phyloP scores from a whole-genome alignment of 1,140 invertebrate genomes.

The Halictus rubicundus region DNA sequence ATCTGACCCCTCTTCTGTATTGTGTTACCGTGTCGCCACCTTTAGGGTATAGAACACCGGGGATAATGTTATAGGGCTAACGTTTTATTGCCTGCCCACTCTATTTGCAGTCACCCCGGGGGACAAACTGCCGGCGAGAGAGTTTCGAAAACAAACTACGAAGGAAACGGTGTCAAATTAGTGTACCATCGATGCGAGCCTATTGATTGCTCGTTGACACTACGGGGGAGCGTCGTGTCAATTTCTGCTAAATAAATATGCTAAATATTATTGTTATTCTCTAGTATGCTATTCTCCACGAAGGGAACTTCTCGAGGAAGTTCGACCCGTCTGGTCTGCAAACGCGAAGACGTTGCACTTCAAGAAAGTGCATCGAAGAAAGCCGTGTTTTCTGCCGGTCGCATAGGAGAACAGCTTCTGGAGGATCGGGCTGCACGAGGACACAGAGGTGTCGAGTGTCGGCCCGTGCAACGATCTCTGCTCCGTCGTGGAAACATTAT shows the following conservation, averaged over 20 bases:
- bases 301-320: no score
- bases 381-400: no score
- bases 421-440: slow-evolving; percentile 25
- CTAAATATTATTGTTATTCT: no score
- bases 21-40: slow-evolving; percentile 72
- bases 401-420: no score
- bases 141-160: slow-evolving; percentile 59
- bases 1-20: slow-evolving; percentile 73
- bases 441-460: slow-evolving; percentile 55
- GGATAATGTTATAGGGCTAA: slow-evolving; percentile 68
- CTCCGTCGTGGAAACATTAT: slow-evolving; percentile 69
- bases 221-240: no score
- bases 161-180: slow-evolving; percentile 30
- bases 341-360: no score
- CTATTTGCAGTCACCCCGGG: slow-evolving; percentile 59
- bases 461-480: slow-evolving; percentile 45
- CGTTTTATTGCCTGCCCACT: slow-evolving; percentile 67
- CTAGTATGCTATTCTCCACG: no score
- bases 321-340: no score
- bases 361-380: no score
- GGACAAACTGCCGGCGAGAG: slow-evolving; percentile 34
- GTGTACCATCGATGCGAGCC: not conserved
- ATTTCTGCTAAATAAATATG: no score
- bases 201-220: not conserved
- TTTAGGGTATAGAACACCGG: slow-evolving; percentile 63